Evolutionary conservation across 2,888 invertebrate genomes (phyloP), one percentile per base, ranked within the genome.

Genomic region (Papilio demoleus): DNA sequence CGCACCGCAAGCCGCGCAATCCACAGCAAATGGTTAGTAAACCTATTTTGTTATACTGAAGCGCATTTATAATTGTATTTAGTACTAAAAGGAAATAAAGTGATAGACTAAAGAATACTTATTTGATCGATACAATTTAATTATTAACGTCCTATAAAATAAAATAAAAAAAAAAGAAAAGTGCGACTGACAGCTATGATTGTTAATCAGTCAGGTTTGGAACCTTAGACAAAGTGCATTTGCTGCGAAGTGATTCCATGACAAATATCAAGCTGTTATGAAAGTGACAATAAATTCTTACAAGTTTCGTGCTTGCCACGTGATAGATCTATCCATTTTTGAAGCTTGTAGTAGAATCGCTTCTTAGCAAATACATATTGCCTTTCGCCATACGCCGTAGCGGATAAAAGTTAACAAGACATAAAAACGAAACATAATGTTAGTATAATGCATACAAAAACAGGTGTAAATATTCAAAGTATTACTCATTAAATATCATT

Each of bases 11-110:
- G 89, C 98, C 98, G 34, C 96, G 97, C 85, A 97, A 95, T 80
- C 95, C 97, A 50, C 95, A 97, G 82, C 98, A 98, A 95, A 98
- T 98, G 98, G 98, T 98, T 84, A 95, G 96, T 94, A 9, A 59
- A 42, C 12, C 1, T 14, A 38, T 14, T 3, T 38, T 14, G 14
- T 12, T 38, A 14, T n/a, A 12, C 5, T 2, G 4, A 17, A 42
- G 4, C 12, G n/a, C n/a, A n/a, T n/a, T n/a, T n/a, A n/a, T n/a
- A n/a, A n/a, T n/a, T n/a, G n/a, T n/a, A 17, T 17, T n/a, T 17
- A n/a, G 4, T 24, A 11, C n/a, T 8, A 38, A 36, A 9, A 9
- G 36, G 36, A 4, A 14, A 12, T 12, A 14, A 12, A 38, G 11
- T 12, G 38, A 12, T 1, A 12, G 12, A 14, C 14, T 12, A 9